These are phyloP conservation scores for Huso huso DNA, from an alignment of 2,797 vertebrate genomes.

Conservation along the genomic window DNA sequence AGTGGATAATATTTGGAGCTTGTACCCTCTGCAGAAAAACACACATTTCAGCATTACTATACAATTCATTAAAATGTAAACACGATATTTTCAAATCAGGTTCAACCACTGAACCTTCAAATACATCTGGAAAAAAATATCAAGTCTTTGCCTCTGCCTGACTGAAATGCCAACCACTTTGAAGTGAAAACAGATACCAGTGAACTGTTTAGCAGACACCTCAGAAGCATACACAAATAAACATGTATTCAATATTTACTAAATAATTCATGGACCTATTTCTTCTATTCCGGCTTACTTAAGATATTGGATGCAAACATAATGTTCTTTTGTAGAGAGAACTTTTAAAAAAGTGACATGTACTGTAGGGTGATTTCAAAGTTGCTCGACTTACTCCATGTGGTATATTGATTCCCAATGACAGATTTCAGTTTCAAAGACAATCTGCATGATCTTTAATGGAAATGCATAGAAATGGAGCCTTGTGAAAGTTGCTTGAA, in stretches of 20 bases:
- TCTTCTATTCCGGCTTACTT: not conserved
- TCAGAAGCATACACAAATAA: slow-evolving; percentile 2
- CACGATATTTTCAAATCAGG: not conserved
- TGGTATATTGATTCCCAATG: too few species aligned
- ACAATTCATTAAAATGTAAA: not conserved
- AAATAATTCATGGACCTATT: slow-evolving; percentile 5
- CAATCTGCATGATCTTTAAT: too few species aligned
- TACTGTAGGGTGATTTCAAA: too few species aligned
- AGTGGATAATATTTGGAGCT: too few species aligned
- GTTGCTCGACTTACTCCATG: too few species aligned
- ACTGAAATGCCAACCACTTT: slow-evolving; percentile 23
- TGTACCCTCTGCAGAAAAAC: not conserved
- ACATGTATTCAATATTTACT: slow-evolving; percentile 2
- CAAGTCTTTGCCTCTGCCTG: not conserved
- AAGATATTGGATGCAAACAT: slow-evolving; percentile 8
- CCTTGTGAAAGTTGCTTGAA: too few species aligned
- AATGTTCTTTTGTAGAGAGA: slow-evolving; percentile 6
- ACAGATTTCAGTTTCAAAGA: too few species aligned
- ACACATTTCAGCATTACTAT: not conserved
- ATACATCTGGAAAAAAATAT: not conserved
- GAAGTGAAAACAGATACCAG: slow-evolving; percentile 18
- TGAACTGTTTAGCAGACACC: slow-evolving; percentile 20
- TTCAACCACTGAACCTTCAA: not conserved
- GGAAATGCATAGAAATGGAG: too few species aligned
- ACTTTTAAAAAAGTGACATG: too few species aligned